Conservation (phyloP, 2,888 invertebrate species). For the Tiliacea citrago region DNA sequence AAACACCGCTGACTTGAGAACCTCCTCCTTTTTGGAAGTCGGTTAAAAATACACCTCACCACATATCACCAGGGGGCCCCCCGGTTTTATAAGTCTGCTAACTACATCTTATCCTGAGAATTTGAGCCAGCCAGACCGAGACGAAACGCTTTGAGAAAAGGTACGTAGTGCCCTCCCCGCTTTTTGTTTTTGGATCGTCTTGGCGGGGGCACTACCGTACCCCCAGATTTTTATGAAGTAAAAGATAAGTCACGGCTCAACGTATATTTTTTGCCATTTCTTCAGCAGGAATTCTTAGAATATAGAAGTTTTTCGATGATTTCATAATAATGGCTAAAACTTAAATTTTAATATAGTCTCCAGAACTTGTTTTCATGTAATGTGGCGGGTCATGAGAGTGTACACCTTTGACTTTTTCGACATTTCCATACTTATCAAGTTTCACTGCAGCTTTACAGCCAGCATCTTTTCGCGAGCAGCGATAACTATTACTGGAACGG, state of each 20-base stretch:
- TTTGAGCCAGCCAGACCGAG: too few species aligned
- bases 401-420: not conserved
- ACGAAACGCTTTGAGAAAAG: too few species aligned
- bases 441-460: slow-evolving; percentile 20
- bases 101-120: not conserved
- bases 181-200: not conserved
- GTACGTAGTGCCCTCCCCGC: not conserved
- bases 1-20: too few species aligned
- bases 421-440: slow-evolving; percentile 3
- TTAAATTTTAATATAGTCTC: slow-evolving; percentile 21
- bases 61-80: too few species aligned
- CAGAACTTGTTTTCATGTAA: slow-evolving; percentile 1
- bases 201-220: not conserved
- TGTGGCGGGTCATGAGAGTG: slow-evolving; percentile 23
- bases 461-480: slow-evolving; percentile 14
- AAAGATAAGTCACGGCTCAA: not conserved
- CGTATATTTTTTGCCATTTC: not conserved
- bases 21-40: too few species aligned
- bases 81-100: not conserved
- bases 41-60: too few species aligned
- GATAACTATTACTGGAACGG: slow-evolving; percentile 10
- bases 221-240: not conserved
- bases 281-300: not conserved
- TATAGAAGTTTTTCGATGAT: not conserved
- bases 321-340: not conserved